A percentile compares a stretch with the other conserved stretches of the same genome.
Evolutionary conservation across 2,113 vertebrate genomes (phyloP).

Genomic region (Monopterus albus): DNA sequence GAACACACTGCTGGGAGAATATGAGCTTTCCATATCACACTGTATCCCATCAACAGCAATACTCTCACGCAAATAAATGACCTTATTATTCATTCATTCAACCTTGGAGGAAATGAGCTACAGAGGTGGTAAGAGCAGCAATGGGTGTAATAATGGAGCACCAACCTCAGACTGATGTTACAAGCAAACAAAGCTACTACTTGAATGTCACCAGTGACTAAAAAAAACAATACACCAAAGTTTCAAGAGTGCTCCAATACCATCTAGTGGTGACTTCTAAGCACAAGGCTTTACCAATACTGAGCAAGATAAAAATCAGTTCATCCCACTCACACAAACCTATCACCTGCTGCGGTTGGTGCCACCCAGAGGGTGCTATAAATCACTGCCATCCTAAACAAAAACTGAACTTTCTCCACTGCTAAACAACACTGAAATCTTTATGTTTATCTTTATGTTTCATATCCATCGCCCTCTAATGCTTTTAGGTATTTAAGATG

Average conservation of each 20-base stretch:
- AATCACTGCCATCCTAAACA: conserved; percentile 26
- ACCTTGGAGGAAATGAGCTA: conserved; percentile 41
- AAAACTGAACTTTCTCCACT: not conserved
- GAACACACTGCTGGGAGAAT: conserved; percentile 11
- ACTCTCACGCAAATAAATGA: conserved; percentile 18
- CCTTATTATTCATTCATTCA: conserved; percentile 37
- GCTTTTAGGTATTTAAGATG: too few relatives aligned
- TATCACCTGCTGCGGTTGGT: conserved; percentile 3
- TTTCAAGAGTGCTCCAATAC: conserved; percentile 34
- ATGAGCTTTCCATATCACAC: conserved; percentile 15
- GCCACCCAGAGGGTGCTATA: not conserved
- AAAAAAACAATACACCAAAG: not conserved
- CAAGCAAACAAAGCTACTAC: not conserved
- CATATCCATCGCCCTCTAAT: too few relatives aligned
- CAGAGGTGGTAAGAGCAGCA: conserved; percentile 9
- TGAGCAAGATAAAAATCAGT: not conserved
- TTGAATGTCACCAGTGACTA: not conserved
- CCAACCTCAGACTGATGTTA: conserved; percentile 5
- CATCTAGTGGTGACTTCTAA: conserved; percentile 61
- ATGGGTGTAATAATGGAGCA: conserved; percentile 19
- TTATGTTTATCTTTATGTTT: not conserved
- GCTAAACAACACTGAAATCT: not conserved
- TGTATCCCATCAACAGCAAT: conserved; percentile 9
- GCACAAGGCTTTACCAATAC: conserved; percentile 2
- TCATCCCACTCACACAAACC: not conserved